These are phyloP conservation scores for Tipula confusa DNA, from an alignment of 2,888 invertebrate genomes.

Conservation along the genomic window DNA sequence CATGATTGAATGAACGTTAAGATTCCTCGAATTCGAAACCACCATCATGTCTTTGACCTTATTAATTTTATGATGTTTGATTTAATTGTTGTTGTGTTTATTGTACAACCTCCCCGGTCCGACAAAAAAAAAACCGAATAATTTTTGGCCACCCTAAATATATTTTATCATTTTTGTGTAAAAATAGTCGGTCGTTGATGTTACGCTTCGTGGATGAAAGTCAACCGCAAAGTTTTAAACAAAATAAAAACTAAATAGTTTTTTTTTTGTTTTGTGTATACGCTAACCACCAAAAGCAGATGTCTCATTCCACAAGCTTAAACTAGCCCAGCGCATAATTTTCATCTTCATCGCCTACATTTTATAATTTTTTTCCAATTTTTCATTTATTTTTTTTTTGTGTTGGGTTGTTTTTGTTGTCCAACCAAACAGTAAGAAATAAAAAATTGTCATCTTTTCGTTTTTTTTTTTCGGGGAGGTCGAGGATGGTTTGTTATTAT, in stretches of 20 bases:
- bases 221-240: neutral
- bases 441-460: conserved; percentile 5
- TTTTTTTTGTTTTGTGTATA: neutral
- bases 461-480: neutral
- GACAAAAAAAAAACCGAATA: neutral
- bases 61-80: conserved; percentile 9
- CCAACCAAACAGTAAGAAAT: conserved; percentile 20
- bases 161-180: neutral
- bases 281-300: neutral
- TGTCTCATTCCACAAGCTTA: neutral
- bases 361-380: conserved; percentile 25
- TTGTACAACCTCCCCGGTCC: neutral
- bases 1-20: neutral
- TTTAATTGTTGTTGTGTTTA: neutral
- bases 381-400: neutral
- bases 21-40: neutral
- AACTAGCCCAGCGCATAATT: neutral
- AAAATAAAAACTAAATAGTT: neutral
- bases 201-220: neutral
- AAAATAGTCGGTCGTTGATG: neutral
- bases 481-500: neutral
- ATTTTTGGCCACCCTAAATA: neutral
- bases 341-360: conserved; percentile 20
- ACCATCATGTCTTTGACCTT: neutral
- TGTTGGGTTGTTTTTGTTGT: neutral